These are phyloP conservation scores for Apis laboriosa DNA, from an alignment of 1,140 invertebrate species.

Conservation along the genomic window DNA sequence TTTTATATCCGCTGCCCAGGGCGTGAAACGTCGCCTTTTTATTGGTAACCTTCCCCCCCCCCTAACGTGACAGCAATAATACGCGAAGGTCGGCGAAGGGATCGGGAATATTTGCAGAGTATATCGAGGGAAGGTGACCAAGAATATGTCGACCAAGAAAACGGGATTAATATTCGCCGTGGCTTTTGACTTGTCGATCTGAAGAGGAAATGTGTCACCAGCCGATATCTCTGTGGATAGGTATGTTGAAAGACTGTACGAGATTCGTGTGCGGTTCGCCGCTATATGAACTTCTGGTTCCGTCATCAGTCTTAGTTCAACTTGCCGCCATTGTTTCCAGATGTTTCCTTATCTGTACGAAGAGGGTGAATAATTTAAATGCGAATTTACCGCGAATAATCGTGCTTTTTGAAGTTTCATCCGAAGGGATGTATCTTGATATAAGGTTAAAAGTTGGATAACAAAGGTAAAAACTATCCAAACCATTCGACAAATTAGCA, in stretches of 20 bases:
- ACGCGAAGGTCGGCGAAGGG: neutral
- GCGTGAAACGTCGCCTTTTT: conserved; percentile 27
- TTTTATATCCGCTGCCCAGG: conserved; percentile 16
- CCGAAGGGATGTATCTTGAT: too few relatives aligned
- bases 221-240: conserved; percentile 6
- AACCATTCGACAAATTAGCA: neutral
- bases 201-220: conserved; percentile 4
- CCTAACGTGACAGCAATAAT: conserved; percentile 44
- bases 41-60: neutral
- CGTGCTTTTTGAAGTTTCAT: conserved; percentile 4
- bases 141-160: neutral
- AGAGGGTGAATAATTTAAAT: neutral
- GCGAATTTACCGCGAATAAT: neutral
- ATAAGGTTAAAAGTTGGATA: too few relatives aligned
- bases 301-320: conserved; percentile 35
- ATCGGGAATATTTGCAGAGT: conserved; percentile 12
- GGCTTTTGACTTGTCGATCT: conserved; percentile 39
- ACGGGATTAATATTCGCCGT: conserved; percentile 37
- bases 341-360: conserved; percentile 4
- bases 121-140: neutral
- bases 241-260: conserved; percentile 25
- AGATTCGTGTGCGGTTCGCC: conserved; percentile 19
- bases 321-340: conserved; percentile 6
- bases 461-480: too few relatives aligned
- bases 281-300: conserved; percentile 3